Percentiles rank a stretch among this genome's conserved stretches.
These are phyloP conservation scores for Lepidurus arcticus DNA, from an alignment of 1,140 invertebrate species.

Conservation along the genomic window DNA sequence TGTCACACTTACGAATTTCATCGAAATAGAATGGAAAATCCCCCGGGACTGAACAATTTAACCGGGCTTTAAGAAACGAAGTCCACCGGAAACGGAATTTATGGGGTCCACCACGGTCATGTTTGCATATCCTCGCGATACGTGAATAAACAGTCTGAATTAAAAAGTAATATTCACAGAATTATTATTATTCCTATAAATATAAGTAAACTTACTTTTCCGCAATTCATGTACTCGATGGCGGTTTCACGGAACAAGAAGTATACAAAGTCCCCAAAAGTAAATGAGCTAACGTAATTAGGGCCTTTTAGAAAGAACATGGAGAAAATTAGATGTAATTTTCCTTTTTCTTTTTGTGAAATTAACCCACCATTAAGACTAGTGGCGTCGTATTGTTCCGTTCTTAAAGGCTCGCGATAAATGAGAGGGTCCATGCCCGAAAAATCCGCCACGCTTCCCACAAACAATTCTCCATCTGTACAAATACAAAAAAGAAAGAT, in stretches of 20 bases:
- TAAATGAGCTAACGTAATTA: constrained; percentile 54
- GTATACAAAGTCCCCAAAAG: constrained; percentile 52
- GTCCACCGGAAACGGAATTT: constrained; percentile 79
- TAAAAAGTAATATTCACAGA: constrained; percentile 37
- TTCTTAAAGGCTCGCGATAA: constrained; percentile 47
- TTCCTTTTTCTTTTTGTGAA: constrained; percentile 30
- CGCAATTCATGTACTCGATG: constrained; percentile 50
- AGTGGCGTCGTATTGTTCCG: constrained; percentile 43
- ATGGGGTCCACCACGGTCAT: constrained; percentile 66
- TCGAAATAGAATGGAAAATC: constrained; percentile 92
- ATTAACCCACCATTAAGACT: constrained; percentile 40
- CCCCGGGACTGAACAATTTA: constrained; percentile 86
- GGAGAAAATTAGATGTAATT: constrained; percentile 30
- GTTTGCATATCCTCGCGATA: constrained; percentile 87
- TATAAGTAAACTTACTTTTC: constrained; percentile 39
- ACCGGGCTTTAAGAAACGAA: constrained; percentile 82
- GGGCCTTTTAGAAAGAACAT: constrained; percentile 43
- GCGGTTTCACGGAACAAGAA: constrained; percentile 55
- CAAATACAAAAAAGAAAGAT: background rate
- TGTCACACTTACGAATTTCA: constrained; percentile 58
- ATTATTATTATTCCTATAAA: background rate
- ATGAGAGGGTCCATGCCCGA: constrained; percentile 51
- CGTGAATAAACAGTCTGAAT: constrained; percentile 77
- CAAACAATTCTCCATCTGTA: constrained; percentile 46
- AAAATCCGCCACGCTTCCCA: constrained; percentile 51